Base-by-base conservation (phyloP, 2,797 vertebrate species). In the Chromis chromis region DNA sequence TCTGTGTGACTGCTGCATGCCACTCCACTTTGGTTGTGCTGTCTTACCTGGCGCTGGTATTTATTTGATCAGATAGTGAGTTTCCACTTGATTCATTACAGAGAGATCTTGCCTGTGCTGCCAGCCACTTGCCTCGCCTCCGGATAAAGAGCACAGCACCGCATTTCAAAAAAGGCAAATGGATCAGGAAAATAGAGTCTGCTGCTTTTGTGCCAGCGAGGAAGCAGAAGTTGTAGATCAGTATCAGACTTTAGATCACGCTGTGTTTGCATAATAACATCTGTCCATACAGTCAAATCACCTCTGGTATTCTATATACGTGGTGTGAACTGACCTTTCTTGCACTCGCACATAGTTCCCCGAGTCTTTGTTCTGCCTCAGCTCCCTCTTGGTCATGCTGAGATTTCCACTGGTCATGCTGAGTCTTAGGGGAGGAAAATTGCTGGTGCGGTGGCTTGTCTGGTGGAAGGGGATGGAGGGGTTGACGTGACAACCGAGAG, bases 361-460 rank as follows among this genome's bases (percentile, higher is more conserved):
- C 66, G 10, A 68, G 63, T 65, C 79, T 83, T 87, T 86, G 86
- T 77, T 89, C 65, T 72, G 65, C 69, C 69, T 76, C 56, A 22
- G 68, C 53, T 85, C 62, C 25, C 68, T 52, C 48, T 74, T 66
- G 78, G 53, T 72, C 81, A 40, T 73, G 86, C 88, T 75, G 82
- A 78, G 82, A 62, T 88, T 86, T 86, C 88, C 83, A 79, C 68
- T 77, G 75, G 74, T 74, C 84, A 57, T 17, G 77, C 80, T 79
- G 79, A 67, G 74, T 74, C 76, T 70, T 65, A 27, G 46, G 74
- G 82, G 44, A 76, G 70, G 50, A 71, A 81, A 84, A 76, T 65
- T 81, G 76, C 81, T 72, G 70, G 57, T 78, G 70, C 33, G 70
- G 74, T 68, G 55, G 74, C 70, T 68, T 52, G 78, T 73, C 67